Conservation (phyloP, 2,888 invertebrate species). For the Platycnemis pennipes region DNA sequence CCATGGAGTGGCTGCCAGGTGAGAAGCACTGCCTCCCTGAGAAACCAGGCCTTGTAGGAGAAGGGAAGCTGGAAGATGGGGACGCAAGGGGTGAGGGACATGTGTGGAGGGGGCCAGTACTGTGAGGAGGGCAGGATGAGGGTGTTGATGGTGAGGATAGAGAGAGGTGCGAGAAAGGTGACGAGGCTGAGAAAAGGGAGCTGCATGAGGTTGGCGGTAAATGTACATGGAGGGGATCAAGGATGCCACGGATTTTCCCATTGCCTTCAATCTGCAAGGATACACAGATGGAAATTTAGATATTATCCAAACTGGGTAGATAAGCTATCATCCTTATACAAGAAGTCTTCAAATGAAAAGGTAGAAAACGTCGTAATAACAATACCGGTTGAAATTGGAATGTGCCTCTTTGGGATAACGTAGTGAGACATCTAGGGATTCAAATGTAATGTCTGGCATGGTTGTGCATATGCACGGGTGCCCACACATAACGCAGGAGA, state of each 20-base stretch:
- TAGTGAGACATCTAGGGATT: too few species aligned
- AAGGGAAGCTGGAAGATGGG: constrained; percentile 79
- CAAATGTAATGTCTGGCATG: too few species aligned
- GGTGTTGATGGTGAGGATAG: constrained; percentile 34
- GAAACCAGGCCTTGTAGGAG: constrained; percentile 81
- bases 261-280: constrained; percentile 6
- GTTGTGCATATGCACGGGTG: too few species aligned
- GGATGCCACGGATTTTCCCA: constrained; percentile 71
- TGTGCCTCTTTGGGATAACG: too few species aligned
- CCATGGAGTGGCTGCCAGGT: constrained; percentile 81
- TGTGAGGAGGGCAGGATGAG: neutral
- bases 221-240: constrained; percentile 78
- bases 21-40: constrained; percentile 82
- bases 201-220: constrained; percentile 78
- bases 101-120: constrained; percentile 18
- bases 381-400: too few species aligned
- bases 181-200: constrained; percentile 46
- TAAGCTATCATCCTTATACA: too few species aligned
- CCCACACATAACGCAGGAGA: too few species aligned
- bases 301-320: neutral
- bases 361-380: too few species aligned
- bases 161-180: constrained; percentile 46
- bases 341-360: too few species aligned
- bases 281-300: neutral
- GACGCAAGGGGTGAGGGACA: constrained; percentile 69